Percentiles rank a stretch among this genome's conserved stretches.
Conservation (phyloP, 2,797 vertebrate genomes). For the Clarias platycephalus region DNA sequence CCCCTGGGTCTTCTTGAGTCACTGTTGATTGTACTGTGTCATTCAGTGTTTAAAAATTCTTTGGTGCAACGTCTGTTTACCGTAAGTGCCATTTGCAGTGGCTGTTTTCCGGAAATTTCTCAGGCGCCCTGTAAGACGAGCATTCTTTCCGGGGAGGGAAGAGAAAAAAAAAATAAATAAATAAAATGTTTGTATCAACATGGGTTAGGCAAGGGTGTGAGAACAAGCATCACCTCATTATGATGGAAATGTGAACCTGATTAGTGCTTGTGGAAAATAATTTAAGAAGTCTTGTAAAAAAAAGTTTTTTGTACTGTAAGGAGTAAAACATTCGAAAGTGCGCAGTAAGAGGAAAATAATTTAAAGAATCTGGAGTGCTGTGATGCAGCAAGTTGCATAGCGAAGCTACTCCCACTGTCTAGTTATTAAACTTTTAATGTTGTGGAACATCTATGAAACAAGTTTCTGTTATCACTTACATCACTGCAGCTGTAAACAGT, state of each 20-base stretch:
- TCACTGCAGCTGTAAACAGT: conserved; percentile 1
- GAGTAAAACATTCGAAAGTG: background rate
- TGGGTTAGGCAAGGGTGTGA: background rate
- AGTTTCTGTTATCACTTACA: conserved; percentile 10
- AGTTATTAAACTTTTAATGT: background rate
- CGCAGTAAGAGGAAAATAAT: background rate
- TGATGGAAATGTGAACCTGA: background rate
- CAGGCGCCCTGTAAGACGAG: conserved; percentile 22
- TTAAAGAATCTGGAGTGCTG: background rate
- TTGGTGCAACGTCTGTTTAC: conserved; percentile 55
- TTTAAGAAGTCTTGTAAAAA: background rate
- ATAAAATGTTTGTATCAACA: background rate
- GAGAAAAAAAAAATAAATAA: background rate
- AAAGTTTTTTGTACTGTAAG: background rate
- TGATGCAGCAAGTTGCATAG: background rate
- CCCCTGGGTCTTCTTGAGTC: conserved; percentile 47
- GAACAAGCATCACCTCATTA: conserved; percentile 9
- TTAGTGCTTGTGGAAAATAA: background rate
- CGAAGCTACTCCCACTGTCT: background rate
- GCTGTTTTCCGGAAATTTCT: conserved; percentile 57
- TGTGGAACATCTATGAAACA: conserved; percentile 14
- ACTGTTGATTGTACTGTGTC: conserved; percentile 48
- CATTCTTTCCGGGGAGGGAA: conserved; percentile 4
- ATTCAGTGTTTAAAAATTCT: conserved; percentile 51
- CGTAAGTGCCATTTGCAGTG: conserved; percentile 53